Evolutionary conservation across 2,797 vertebrate genomes (phyloP).

Genomic region (Mycteria americana): DNA sequence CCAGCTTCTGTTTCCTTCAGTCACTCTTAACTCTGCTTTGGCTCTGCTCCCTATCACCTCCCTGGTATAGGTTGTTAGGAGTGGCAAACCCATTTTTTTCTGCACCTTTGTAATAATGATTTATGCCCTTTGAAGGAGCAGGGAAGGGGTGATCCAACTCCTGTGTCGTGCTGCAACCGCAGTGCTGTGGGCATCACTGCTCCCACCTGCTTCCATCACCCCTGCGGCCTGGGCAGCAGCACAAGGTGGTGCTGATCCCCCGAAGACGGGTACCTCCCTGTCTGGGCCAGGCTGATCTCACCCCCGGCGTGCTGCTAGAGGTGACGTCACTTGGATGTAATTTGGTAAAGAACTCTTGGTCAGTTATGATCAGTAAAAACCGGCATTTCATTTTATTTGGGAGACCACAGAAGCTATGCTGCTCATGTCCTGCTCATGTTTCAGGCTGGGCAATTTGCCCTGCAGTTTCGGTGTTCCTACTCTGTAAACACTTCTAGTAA

Average conservation of each 20-base stretch:
- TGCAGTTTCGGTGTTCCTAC: background rate
- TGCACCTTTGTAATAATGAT: background rate
- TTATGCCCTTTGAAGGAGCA: background rate
- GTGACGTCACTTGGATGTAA: background rate
- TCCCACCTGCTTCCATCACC: background rate
- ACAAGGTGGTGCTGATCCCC: background rate
- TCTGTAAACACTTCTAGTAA: constrained; percentile 23
- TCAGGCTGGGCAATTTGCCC: background rate
- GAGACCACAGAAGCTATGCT: background rate
- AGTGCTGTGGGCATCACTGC: background rate
- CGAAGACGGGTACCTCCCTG: background rate
- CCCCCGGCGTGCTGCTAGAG: background rate
- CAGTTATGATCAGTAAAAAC: background rate
- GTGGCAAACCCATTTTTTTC: background rate
- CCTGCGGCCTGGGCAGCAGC: background rate
- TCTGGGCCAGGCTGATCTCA: background rate
- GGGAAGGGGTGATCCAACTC: background rate
- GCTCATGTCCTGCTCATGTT: background rate
- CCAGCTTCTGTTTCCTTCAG: constrained; percentile 17
- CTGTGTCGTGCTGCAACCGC: background rate
- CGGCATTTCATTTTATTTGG: background rate
- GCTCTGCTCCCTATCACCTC: background rate
- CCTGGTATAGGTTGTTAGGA: background rate
- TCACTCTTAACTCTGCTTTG: background rate
- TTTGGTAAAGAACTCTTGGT: background rate